Base-by-base conservation (phyloP, 2,888 invertebrate species). In the Pristionchus arcanus region DNA sequence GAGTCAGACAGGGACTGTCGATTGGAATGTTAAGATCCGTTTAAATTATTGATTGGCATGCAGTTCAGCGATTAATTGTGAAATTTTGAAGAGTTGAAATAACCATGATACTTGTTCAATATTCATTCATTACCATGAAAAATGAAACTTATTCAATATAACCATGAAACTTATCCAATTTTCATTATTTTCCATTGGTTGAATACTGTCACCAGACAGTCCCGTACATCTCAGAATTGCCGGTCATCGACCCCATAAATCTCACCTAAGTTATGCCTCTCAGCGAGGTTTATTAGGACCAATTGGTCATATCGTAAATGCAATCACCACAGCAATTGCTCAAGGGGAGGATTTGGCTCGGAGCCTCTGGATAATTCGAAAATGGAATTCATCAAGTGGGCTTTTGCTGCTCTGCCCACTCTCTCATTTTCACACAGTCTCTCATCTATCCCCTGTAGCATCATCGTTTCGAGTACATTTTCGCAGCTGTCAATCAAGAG, bases 401-500 rank as follows among this genome's bases (percentile, higher is more conserved):
- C n/a, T 84, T 55, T 55, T 28, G 15, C 55, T 84, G 28, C 53
- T 55, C 37, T 37, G 77, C 0, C 11, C 59, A 3, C 84, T 85
- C 84, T 59, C 84, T 85, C 49, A 42, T 0, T 81, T 53, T 53
- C 49, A 0, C 81, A 53, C 53, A 19, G 16, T 81, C n/a, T 81
- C 81, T 81, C 81, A 28, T 11, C n/a, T 0, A 11, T 9, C 81
- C 1, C 81, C 81, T 81, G 81, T 81, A 81, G 81, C 81, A 42
- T 53, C 81, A 49, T 37, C 25, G 74, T 37, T 53, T 53, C 42
- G 49, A 49, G 49, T 53, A 81, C 81, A 81, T 81, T 81, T 81
- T 81, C 81, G 81, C 81, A 81, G 81, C 81, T 81, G 81, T 81
- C 81, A 81, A 53, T 81, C 81, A 81, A 81, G 81, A 42, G 53